These are phyloP conservation scores for Ypsolopha sequella DNA, from an alignment of 2,888 invertebrate genomes.

Conservation along the genomic window DNA sequence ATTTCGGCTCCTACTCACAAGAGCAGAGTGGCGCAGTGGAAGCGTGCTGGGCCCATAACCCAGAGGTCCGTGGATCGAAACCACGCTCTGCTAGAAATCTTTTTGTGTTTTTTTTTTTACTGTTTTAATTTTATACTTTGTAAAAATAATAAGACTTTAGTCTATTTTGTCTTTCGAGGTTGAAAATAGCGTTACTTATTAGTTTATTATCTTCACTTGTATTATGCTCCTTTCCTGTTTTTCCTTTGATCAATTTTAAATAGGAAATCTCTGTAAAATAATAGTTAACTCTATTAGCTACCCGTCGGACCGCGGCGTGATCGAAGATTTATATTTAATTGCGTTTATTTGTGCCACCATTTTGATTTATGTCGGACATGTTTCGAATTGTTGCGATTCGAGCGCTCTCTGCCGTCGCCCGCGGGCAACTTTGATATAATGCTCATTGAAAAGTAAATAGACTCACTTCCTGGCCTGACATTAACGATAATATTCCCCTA, in stretches of 20 bases:
- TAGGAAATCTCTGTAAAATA: constrained; percentile 10
- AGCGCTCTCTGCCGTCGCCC: constrained; percentile 2
- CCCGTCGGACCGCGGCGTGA: constrained; percentile 24
- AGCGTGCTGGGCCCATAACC: constrained; percentile 89
- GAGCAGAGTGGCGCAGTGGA: constrained; percentile 87
- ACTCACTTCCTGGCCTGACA: neutral
- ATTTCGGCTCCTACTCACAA: neutral
- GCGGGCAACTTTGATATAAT: constrained; percentile 1
- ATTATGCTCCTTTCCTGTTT: constrained; percentile 2
- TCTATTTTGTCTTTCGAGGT: too few relatives aligned
- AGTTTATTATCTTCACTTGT: too few relatives aligned
- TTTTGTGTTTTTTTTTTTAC: constrained; percentile 20
- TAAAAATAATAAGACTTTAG: neutral
- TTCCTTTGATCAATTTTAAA: neutral
- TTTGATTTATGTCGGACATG: constrained; percentile 38
- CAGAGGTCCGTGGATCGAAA: constrained; percentile 94
- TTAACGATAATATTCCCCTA: too few relatives aligned
- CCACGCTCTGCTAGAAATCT: constrained; percentile 80
- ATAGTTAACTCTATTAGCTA: constrained; percentile 49
- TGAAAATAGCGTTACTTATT: too few relatives aligned
- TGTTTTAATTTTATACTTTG: neutral
- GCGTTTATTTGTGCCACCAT: constrained; percentile 49
- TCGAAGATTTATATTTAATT: constrained; percentile 64
- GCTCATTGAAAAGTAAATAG: constrained; percentile 5
- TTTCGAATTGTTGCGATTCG: constrained; percentile 1